These are phyloP conservation scores for Hyles lineata DNA, from an alignment of 2,888 invertebrate species.

Conservation along the genomic window DNA sequence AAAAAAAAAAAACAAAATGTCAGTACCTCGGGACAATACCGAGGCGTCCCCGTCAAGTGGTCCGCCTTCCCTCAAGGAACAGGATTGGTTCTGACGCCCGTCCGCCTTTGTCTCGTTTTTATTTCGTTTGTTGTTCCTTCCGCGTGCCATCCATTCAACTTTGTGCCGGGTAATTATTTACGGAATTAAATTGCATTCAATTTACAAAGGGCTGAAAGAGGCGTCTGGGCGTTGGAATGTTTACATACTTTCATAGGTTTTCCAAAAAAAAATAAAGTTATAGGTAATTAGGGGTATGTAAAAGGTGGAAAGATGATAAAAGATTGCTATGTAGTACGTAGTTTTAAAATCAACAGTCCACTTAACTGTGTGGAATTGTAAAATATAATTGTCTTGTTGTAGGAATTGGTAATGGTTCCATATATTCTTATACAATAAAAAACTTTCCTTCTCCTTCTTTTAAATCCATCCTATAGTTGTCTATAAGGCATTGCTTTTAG, in stretches of 20 bases:
- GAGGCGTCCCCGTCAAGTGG: slow-evolving; percentile 36
- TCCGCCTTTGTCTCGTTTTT: slow-evolving; percentile 28
- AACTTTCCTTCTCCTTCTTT: no score
- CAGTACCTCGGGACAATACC: slow-evolving; percentile 36
- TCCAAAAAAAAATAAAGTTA: background rate
- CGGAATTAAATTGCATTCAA: slow-evolving; percentile 38
- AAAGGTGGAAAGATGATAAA: background rate
- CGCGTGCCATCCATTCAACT: background rate
- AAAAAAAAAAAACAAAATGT: slow-evolving; percentile 36
- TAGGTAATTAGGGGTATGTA: background rate
- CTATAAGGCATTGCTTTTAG: no score
- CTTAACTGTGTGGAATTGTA: no score
- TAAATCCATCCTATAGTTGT: no score
- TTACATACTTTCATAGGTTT: background rate
- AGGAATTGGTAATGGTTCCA: no score
- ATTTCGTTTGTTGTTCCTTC: slow-evolving; percentile 35
- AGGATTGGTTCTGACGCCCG: slow-evolving; percentile 39
- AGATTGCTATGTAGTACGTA: no score
- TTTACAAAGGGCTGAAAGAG: background rate
- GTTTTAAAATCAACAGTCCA: no score
- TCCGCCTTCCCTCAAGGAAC: slow-evolving; percentile 31
- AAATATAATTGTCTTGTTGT: no score
- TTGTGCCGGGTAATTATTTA: slow-evolving; percentile 35
- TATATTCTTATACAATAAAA: no score
- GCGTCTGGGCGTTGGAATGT: background rate